phyloP scores from a whole-genome alignment of 2,888 invertebrate species.

The Hyles lineata region DNA sequence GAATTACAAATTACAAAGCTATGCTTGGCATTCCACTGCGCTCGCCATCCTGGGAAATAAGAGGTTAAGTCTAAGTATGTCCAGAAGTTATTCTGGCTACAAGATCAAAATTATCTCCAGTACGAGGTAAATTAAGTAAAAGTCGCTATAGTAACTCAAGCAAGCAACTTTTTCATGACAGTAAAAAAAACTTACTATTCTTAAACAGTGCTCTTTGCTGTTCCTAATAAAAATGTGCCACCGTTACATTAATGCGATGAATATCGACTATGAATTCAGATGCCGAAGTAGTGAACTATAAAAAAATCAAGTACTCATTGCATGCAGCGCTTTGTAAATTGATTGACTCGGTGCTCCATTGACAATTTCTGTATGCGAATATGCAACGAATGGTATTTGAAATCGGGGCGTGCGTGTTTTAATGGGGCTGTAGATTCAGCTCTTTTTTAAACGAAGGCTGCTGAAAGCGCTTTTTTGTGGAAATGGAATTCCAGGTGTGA shows the following conservation, averaged over 20 bases:
- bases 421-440: conserved; percentile 14
- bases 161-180: neutral
- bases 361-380: conserved; percentile 15
- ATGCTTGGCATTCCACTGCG: too few species aligned
- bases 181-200: neutral
- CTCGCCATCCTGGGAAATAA: too few species aligned
- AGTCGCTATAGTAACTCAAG: too few species aligned
- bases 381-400: conserved; percentile 20
- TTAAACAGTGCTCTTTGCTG: neutral
- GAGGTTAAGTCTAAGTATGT: too few species aligned
- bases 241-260: too few species aligned
- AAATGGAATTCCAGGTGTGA: neutral
- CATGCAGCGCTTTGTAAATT: neutral
- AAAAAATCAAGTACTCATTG: neutral
- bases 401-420: conserved; percentile 20
- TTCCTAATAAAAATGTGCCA: too few species aligned
- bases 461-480: neutral
- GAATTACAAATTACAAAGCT: too few species aligned
- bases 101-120: too few species aligned
- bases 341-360: conserved; percentile 5
- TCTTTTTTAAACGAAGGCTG: conserved; percentile 2
- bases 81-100: too few species aligned
- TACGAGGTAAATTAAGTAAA: too few species aligned
- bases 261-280: too few species aligned
- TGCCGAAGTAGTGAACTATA: neutral